Conservation (phyloP, 2,797 vertebrate species). For the Limnodromus scolopaceus region DNA sequence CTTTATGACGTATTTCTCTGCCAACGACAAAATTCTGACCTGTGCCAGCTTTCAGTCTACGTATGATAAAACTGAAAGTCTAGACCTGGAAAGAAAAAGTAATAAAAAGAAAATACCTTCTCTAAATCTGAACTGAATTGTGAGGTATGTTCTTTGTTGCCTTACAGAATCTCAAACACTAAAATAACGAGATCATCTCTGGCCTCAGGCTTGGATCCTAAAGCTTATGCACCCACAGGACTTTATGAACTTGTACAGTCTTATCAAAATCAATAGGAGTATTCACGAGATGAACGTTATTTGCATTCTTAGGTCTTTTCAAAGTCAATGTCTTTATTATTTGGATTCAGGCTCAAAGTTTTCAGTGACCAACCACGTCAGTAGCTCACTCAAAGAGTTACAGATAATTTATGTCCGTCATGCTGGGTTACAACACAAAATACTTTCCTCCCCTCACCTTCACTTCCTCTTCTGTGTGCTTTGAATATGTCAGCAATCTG, state of each 20-base stretch:
- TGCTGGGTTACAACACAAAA: background rate
- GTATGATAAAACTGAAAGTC: background rate
- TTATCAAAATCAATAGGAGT: background rate
- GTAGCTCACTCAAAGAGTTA: background rate
- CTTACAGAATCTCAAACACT: background rate
- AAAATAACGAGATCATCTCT: slow-evolving; percentile 1
- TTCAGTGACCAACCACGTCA: background rate
- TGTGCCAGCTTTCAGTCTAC: background rate
- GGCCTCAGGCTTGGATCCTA: background rate
- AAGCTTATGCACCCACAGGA: background rate
- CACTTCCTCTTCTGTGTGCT: background rate
- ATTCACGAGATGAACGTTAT: slow-evolving; percentile 1
- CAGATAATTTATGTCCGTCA: background rate
- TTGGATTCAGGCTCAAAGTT: background rate
- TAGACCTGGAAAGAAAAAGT: background rate
- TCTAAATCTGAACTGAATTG: background rate
- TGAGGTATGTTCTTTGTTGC: background rate
- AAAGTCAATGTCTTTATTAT: background rate
- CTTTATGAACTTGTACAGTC: background rate
- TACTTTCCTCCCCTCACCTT: background rate
- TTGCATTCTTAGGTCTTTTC: slow-evolving; percentile 11
- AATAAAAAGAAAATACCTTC: background rate
- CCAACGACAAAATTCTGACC: background rate
- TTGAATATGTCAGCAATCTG: background rate
- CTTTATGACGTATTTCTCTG: background rate